Evolutionary conservation across 2,113 vertebrate species (phyloP).

Genomic region (Piaya cayana): DNA sequence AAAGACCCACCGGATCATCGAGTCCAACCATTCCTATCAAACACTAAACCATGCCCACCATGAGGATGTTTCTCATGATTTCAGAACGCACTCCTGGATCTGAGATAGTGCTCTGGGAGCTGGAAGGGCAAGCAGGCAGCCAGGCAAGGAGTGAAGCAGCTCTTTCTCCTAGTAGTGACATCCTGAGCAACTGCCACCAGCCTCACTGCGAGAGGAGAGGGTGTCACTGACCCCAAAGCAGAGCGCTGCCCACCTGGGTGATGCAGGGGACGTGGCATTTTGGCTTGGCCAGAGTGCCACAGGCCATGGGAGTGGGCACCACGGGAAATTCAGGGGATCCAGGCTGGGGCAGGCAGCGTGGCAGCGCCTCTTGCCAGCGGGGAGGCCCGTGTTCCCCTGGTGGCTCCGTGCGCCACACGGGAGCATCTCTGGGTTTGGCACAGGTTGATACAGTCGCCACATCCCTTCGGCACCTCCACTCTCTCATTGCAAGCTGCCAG

Average conservation of each 20-base stretch:
- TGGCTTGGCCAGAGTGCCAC: background rate
- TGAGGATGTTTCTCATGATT: background rate
- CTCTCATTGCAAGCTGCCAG: background rate
- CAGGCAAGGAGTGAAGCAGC: no score
- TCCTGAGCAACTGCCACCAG: background rate
- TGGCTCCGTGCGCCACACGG: fast-evolving
- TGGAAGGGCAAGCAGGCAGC: background rate
- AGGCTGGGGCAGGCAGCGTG: fast-evolving
- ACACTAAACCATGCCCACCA: no score
- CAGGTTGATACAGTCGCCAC: background rate
- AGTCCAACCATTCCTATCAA: no score
- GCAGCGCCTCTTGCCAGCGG: fast-evolving
- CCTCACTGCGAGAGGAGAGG: fast-evolving
- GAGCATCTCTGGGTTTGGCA: background rate
- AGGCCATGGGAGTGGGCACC: background rate
- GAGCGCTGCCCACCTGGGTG: fast-evolving
- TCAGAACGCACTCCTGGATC: background rate
- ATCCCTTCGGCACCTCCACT: background rate
- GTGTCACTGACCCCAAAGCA: background rate
- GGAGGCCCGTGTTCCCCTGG: fast-evolving
- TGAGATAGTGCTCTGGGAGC: fast-evolving
- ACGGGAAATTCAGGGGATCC: fast-evolving
- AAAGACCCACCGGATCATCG: no score
- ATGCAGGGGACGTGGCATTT: background rate
- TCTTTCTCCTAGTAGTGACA: background rate